Conservation (phyloP, 2,888 invertebrate genomes). For the Zhuqinia jingwanae region DNA sequence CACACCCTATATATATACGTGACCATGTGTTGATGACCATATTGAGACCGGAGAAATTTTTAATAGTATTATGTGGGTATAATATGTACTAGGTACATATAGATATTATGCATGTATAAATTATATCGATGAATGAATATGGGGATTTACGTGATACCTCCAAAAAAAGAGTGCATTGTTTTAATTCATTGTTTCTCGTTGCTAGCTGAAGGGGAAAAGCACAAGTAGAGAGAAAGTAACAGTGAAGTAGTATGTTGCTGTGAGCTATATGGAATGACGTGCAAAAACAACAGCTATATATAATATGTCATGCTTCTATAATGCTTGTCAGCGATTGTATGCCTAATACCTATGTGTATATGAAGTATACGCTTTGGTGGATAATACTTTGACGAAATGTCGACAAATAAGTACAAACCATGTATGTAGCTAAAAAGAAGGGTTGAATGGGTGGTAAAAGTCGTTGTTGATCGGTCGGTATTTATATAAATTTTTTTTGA, state of each 20-base stretch:
- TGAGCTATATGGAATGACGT: neutral
- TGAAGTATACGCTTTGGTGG: neutral
- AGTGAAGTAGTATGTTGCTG: neutral
- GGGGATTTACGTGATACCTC: neutral
- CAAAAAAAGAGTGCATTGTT: neutral
- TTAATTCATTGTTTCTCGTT: neutral
- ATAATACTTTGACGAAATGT: neutral
- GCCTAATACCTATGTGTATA: neutral
- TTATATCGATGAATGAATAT: constrained; percentile 10
- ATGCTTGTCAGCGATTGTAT: neutral
- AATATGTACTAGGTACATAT: too few relatives aligned
- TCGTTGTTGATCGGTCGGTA: constrained; percentile 4
- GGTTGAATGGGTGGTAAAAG: neutral
- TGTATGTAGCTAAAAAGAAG: too few relatives aligned
- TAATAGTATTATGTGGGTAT: neutral
- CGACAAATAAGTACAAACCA: constrained; percentile 24
- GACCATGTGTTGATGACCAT: neutral
- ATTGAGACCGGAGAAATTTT: neutral
- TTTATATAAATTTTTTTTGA: too few relatives aligned
- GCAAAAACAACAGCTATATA: neutral
- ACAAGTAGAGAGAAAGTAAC: neutral
- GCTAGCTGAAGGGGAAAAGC: too few relatives aligned
- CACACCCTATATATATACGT: neutral
- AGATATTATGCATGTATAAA: too few relatives aligned
- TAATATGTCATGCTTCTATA: neutral